phyloP scores from a whole-genome alignment of 2,888 invertebrate genomes.

The Drosophila pseudotakahashii region DNA sequence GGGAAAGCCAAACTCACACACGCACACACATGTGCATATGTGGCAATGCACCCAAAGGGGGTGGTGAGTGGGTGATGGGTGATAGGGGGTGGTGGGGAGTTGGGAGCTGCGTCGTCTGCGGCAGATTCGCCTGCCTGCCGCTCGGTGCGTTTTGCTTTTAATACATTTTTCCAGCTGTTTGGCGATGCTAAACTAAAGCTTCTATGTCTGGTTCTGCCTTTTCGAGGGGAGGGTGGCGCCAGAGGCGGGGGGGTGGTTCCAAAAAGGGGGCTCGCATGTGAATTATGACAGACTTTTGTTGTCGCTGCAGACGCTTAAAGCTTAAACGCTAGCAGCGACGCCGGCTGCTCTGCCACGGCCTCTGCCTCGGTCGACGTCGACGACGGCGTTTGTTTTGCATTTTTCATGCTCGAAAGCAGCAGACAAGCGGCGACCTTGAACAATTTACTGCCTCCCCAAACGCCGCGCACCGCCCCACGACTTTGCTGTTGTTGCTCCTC shows the following conservation, averaged over 20 bases:
- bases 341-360: slow-evolving; percentile 22
- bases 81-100: background rate
- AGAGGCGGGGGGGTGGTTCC: background rate
- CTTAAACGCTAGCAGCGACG: slow-evolving; percentile 39
- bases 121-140: slow-evolving; percentile 3
- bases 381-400: slow-evolving; percentile 78
- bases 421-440: slow-evolving; percentile 82
- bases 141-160: slow-evolving; percentile 70
- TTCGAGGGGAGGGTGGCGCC: background rate
- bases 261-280: slow-evolving; percentile 66
- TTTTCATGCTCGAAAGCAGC: slow-evolving; percentile 77
- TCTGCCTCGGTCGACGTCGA: slow-evolving; percentile 26
- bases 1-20: slow-evolving; percentile 37
- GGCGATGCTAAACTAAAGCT: slow-evolving; percentile 69
- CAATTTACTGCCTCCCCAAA: slow-evolving; percentile 67
- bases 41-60: slow-evolving; percentile 65
- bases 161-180: slow-evolving; percentile 69
- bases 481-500: slow-evolving; percentile 34
- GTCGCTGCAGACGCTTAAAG: slow-evolving; percentile 50
- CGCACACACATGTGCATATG: slow-evolving; percentile 33
- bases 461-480: background rate
- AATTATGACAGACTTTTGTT: slow-evolving; percentile 78
- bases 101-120: slow-evolving; percentile 21
- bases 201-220: slow-evolving; percentile 54
- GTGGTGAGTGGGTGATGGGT: slow-evolving; percentile 7